Conservation (phyloP, 2,797 vertebrate species). For the Poeciliopsis turneri region DNA sequence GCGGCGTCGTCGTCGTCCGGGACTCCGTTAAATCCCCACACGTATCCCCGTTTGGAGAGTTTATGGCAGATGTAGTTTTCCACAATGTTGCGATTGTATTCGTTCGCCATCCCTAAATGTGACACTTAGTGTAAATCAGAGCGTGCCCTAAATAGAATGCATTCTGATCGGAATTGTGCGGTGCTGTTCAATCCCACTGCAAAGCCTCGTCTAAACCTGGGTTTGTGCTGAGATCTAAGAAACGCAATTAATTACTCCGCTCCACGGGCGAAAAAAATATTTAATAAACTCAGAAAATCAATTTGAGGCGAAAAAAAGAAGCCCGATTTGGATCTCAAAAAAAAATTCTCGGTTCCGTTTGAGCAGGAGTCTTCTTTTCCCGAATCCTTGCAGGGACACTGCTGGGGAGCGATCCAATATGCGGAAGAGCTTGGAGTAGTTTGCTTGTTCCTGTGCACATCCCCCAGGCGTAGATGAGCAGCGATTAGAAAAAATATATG, state of each 20-base stretch:
- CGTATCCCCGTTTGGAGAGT: constrained; percentile 92
- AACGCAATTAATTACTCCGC: constrained; percentile 37
- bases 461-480: constrained; percentile 45
- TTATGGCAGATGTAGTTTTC: constrained; percentile 95
- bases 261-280: constrained; percentile 26
- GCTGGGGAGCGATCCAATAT: constrained; percentile 73
- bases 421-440: constrained; percentile 77
- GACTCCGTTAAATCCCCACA: constrained; percentile 81
- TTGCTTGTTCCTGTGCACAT: constrained; percentile 52
- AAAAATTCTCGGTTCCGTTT: constrained; percentile 34
- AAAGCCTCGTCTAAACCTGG: constrained; percentile 35
- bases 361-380: constrained; percentile 58
- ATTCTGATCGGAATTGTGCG: constrained; percentile 44
- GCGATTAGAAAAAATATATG: constrained; percentile 51
- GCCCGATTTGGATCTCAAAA: constrained; percentile 38
- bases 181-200: constrained; percentile 21
- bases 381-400: constrained; percentile 57
- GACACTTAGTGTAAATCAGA: constrained; percentile 47
- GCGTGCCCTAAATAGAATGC: constrained; percentile 58
- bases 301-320: constrained; percentile 1
- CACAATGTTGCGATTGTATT: constrained; percentile 90
- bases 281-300: constrained; percentile 29
- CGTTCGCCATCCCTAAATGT: constrained; percentile 79
- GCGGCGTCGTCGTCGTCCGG: constrained; percentile 68
- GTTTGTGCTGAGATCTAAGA: constrained; percentile 24